Evolutionary conservation across 2,113 vertebrate genomes (phyloP).

Genomic region (Zosterops borbonicus): DNA sequence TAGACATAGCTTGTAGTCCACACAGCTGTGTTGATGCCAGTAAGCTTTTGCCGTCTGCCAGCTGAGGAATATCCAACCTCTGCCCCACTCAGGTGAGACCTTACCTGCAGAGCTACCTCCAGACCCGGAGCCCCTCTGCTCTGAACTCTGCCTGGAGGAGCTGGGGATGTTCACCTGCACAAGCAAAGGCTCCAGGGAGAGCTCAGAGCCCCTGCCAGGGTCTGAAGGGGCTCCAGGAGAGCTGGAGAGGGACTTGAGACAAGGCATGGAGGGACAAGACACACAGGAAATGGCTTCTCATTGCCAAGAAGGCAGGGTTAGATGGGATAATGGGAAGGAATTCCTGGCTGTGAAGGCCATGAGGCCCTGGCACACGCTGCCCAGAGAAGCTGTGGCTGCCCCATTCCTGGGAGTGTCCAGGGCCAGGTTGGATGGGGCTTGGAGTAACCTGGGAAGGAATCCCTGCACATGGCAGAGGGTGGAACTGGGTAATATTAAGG

Average conservation of each 20-base stretch:
- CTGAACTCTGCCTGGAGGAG: background rate
- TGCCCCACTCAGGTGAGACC: background rate
- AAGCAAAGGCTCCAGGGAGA: background rate
- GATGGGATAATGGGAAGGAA: background rate
- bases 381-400: background rate
- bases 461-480: background rate
- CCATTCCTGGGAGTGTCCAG: background rate
- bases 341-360: background rate
- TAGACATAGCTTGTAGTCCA: background rate
- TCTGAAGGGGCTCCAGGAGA: background rate
- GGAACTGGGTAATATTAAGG: background rate
- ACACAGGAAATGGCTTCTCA: background rate
- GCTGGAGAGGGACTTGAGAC: background rate
- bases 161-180: background rate
- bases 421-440: background rate
- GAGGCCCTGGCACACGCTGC: background rate
- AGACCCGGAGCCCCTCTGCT: background rate
- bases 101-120: background rate
- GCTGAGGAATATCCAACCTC: background rate
- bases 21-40: background rate
- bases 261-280: background rate
- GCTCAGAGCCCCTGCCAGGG: background rate
- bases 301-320: background rate
- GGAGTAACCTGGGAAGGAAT: background rate
- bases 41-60: background rate